Percentiles rank a stretch among this genome's conserved stretches.
These are phyloP conservation scores for Brachynemurus nebulosus DNA, from an alignment of 2,888 invertebrate species.

Conservation along the genomic window DNA sequence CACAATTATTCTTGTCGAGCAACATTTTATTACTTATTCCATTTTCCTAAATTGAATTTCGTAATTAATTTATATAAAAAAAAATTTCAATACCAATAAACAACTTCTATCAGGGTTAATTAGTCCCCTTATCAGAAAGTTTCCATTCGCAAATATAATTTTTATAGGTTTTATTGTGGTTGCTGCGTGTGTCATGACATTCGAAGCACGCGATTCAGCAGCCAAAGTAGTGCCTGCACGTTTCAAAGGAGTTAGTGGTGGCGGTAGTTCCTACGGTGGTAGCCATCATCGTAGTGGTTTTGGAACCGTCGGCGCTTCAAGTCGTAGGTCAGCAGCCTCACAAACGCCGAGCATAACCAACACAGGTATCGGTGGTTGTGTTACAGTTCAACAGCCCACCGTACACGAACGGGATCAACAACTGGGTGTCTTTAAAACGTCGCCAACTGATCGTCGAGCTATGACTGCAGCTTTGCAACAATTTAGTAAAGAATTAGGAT, in stretches of 20 bases:
- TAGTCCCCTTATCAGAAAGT: too few relatives aligned
- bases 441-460: conserved; percentile 34
- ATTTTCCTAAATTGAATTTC: too few relatives aligned
- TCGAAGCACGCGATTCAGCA: conserved; percentile 89
- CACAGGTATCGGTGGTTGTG: background rate
- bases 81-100: too few relatives aligned
- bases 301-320: conserved; percentile 19
- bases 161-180: conserved; percentile 79
- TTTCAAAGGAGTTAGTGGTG: conserved; percentile 34
- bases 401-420: conserved; percentile 17
- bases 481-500: conserved; percentile 24
- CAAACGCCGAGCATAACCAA: conserved; percentile 22
- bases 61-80: too few relatives aligned
- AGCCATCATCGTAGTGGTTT: conserved; percentile 3
- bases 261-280: conserved; percentile 13
- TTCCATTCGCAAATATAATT: too few relatives aligned
- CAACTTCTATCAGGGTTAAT: too few relatives aligned
- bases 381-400: conserved; percentile 14
- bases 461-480: conserved; percentile 35
- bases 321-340: conserved; percentile 34
- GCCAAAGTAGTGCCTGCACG: conserved; percentile 80
- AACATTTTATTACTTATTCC: too few relatives aligned
- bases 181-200: conserved; percentile 97
- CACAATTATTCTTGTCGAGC: too few relatives aligned
- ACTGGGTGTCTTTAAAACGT: conserved; percentile 18